A percentile compares a stretch with the other conserved stretches of the same genome.
Evolutionary conservation across 2,888 invertebrate species (phyloP).

Genomic region (Tenthredo mesomela): DNA sequence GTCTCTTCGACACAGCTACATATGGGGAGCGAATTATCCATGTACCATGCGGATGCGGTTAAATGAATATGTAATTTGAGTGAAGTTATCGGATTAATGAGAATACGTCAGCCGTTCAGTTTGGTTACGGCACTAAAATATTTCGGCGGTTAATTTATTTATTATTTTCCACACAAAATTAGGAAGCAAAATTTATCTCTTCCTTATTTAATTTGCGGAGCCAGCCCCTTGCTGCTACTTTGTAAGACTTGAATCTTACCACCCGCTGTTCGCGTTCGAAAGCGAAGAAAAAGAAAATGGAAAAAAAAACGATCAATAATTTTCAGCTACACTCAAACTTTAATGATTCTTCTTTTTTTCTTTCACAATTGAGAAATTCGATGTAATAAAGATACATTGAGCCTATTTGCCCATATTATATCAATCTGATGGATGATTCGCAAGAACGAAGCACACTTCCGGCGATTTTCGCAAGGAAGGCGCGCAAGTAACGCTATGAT

Average conservation of each 20-base stretch:
- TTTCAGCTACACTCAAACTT: not conserved
- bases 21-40: too few species aligned
- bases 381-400: not conserved
- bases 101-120: not conserved
- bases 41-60: too few species aligned
- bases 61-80: not conserved
- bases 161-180: not conserved
- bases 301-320: not conserved
- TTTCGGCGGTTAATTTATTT: not conserved
- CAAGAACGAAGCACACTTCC: too few species aligned
- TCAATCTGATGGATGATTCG: too few species aligned
- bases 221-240: not conserved
- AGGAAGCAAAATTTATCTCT: not conserved
- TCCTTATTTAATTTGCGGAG: not conserved
- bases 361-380: not conserved
- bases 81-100: not conserved
- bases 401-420: not conserved
- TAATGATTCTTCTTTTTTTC: too few species aligned
- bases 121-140: not conserved
- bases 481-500: too few species aligned
- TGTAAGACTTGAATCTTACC: not conserved
- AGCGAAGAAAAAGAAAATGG: not conserved
- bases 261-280: not conserved
- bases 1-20: too few species aligned
- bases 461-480: too few species aligned